These are phyloP conservation scores for Thamnophis elegans DNA, from an alignment of 2,797 vertebrate genomes.

Conservation along the genomic window DNA sequence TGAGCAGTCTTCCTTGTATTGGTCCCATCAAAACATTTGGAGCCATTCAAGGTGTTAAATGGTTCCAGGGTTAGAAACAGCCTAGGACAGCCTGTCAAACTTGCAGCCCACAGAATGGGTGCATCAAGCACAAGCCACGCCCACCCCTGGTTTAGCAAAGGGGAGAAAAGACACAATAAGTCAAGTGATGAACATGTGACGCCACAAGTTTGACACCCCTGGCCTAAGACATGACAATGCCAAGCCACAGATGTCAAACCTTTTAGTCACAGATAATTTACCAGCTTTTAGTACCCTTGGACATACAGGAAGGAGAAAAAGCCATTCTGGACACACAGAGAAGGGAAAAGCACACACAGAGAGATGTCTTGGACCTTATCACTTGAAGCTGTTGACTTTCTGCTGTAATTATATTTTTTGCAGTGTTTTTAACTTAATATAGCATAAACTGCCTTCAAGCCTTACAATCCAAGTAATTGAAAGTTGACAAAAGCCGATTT, in stretches of 20 bases:
- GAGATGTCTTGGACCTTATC: neutral
- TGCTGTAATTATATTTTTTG: neutral
- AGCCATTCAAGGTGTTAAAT: neutral
- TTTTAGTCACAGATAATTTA: neutral
- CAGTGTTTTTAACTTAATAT: neutral
- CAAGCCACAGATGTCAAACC: neutral
- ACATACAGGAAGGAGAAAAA: neutral
- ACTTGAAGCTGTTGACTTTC: neutral
- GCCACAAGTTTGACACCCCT: too few species aligned
- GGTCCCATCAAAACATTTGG: neutral
- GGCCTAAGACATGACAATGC: neutral
- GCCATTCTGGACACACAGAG: neutral
- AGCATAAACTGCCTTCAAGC: neutral
- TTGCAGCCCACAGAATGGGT: too few species aligned
- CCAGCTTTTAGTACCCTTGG: neutral
- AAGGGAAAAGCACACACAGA: neutral
- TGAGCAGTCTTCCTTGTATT: neutral
- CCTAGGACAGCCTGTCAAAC: neutral
- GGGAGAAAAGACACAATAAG: too few species aligned
- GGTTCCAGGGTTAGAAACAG: neutral
- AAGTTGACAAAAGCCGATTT: neutral
- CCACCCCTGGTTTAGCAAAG: too few species aligned
- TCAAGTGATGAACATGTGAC: too few species aligned
- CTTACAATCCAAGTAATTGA: neutral
- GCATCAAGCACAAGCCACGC: too few species aligned